Base-by-base conservation (phyloP, 2,888 invertebrate genomes). In the Cyclophora punctaria region DNA sequence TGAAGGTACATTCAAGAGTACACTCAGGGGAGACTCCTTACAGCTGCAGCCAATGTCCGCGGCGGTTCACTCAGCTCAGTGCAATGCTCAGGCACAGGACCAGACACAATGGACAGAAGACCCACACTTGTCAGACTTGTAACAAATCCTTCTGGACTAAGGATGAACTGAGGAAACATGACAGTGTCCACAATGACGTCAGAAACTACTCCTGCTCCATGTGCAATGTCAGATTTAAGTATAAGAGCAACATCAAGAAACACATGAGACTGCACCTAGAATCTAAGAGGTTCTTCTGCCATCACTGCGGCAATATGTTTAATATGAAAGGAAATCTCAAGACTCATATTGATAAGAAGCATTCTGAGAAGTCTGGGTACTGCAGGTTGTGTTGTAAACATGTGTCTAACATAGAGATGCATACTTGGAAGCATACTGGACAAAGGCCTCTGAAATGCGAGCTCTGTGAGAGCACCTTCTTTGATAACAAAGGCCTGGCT, bases 351-450 rank as follows among this genome's bases (percentile, higher is more conserved):
- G 81, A 82, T 51, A 82, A 81, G 7, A 80, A 83, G 53, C 90
- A 91, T 57, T 90, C 90, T 0, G 88, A 89, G 47, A 80, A 89
- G 53, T 90, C 91, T 0, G 90, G 90, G 7, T 70, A 79, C 44
- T 91, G 91, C 61, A 73, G 66, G 3, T 59, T 83, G 35, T 91
- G 91, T 58, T 71, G 73, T 6, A 90, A 90, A 62, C 77, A 83
- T 51, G 88, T 89, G 7, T 78, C 90, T 0, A 88, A 91, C 59
- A 70, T 90, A 37, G 89, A 89, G 60, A 80, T 80, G 0, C 91
- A 91, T 57, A 90, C 84, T 82, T 83, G 88, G 68, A 83, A 81
- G 45, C 91, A 91, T 55, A 90, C 89, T 0, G 90, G 90, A 0
- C 83, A 90, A 47, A 76, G 79, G 4, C 82, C 83, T 0, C 58